Percentiles rank a stretch among this genome's conserved stretches.
Evolutionary conservation across 2,888 invertebrate genomes (phyloP).

Genomic region (Empis livida): DNA sequence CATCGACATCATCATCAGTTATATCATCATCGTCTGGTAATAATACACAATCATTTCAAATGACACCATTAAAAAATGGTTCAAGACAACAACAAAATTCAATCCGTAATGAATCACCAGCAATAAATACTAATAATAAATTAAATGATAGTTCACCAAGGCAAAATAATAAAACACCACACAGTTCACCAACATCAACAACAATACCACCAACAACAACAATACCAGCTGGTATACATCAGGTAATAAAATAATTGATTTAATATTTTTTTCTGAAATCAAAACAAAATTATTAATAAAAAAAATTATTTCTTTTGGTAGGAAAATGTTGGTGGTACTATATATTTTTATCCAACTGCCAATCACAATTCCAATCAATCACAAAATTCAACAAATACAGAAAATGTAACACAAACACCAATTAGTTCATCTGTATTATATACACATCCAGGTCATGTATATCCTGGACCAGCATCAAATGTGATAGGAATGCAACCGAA

Average conservation of each 20-base stretch:
- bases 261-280: too few relatives aligned
- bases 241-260: constrained; percentile 19
- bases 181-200: constrained; percentile 39
- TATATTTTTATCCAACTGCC: constrained; percentile 75
- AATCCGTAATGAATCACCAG: constrained; percentile 27
- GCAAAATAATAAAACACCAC: constrained; percentile 34
- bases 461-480: constrained; percentile 36
- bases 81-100: too few relatives aligned
- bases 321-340: constrained; percentile 89
- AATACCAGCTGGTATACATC: constrained; percentile 32
- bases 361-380: constrained; percentile 38
- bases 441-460: constrained; percentile 28
- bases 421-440: constrained; percentile 25
- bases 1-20: constrained; percentile 13
- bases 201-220: constrained; percentile 15
- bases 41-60: constrained; percentile 9
- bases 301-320: too few relatives aligned
- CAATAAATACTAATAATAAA: constrained; percentile 15
- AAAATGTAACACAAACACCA: constrained; percentile 21
- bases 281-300: too few relatives aligned
- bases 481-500: constrained; percentile 35
- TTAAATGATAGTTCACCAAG: constrained; percentile 37
- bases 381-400: constrained; percentile 22
- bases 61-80: too few relatives aligned
- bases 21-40: constrained; percentile 16